phyloP scores from a whole-genome alignment of 2,888 invertebrate species.

The Pollenia labialis region DNA sequence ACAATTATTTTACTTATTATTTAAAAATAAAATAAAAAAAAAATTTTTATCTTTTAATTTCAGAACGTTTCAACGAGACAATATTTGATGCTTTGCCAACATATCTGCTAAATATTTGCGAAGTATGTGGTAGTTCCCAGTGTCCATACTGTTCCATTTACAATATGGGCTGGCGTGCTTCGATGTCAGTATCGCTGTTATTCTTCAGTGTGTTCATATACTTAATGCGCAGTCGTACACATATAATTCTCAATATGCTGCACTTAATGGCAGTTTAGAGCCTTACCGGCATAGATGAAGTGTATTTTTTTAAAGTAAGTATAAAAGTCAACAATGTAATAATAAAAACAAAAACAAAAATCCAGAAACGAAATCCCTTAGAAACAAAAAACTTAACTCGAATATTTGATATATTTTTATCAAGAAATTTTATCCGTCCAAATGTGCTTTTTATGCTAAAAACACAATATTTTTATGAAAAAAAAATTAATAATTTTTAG shows the following conservation, averaged over 20 bases:
- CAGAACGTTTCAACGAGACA: conserved; percentile 96
- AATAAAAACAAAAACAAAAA: conserved; percentile 41
- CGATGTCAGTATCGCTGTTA: conserved; percentile 80
- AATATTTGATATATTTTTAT: conserved; percentile 57
- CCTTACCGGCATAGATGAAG: conserved; percentile 31
- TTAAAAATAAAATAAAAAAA: neutral
- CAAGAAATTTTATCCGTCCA: conserved; percentile 65
- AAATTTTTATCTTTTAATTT: conserved; percentile 48
- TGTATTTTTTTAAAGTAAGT: conserved; percentile 59
- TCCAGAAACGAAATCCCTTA: neutral
- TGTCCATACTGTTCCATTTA: conserved; percentile 96
- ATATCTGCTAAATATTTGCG: conserved; percentile 95
- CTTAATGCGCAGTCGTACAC: conserved; percentile 80
- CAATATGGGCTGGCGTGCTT: conserved; percentile 85
- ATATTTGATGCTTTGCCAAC: conserved; percentile 94
- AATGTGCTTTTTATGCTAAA: conserved; percentile 44
- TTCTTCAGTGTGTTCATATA: conserved; percentile 81
- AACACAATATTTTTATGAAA: conserved; percentile 7
- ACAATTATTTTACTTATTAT: neutral
- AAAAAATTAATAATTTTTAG: conserved; percentile 22
- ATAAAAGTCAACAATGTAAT: conserved; percentile 60
- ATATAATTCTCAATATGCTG: conserved; percentile 78
- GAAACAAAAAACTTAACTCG: conserved; percentile 38
- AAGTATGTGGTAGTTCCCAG: conserved; percentile 97
- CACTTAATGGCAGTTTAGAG: conserved; percentile 75